Evolutionary conservation across 2,888 invertebrate species (phyloP).

Genomic region (Scaptomyza cyrtandrae): DNA sequence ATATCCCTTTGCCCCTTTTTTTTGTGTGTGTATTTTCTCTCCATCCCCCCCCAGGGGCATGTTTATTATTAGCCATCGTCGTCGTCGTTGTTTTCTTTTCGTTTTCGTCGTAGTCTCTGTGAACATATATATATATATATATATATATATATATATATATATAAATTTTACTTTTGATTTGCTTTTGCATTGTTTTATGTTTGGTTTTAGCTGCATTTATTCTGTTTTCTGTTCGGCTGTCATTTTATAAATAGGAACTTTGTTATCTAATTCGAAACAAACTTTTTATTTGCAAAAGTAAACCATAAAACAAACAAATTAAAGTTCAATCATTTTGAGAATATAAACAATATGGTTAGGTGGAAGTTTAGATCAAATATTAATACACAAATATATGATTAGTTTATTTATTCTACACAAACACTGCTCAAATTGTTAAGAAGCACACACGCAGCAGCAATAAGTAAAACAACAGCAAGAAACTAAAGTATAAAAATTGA

Average conservation of each 20-base stretch:
- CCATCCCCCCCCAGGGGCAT: slow-evolving; percentile 43
- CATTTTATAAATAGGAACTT: slow-evolving; percentile 2
- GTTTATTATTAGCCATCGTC: slow-evolving; percentile 31
- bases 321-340: not conserved
- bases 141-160: not conserved
- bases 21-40: slow-evolving; percentile 44
- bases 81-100: slow-evolving; percentile 17
- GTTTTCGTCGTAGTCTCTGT: slow-evolving; percentile 21
- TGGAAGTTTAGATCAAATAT: not conserved
- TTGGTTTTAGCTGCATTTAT: slow-evolving; percentile 25
- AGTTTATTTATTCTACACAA: too few relatives aligned
- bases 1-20: slow-evolving; percentile 28
- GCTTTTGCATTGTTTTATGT: slow-evolving; percentile 40
- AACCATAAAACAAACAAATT: slow-evolving; percentile 1
- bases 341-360: not conserved
- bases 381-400: not conserved
- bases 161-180: slow-evolving; percentile 34
- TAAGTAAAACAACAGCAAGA: too few relatives aligned
- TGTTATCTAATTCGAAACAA: slow-evolving; percentile 1
- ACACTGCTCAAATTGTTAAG: not conserved
- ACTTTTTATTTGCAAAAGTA: not conserved
- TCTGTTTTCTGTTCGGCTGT: slow-evolving; percentile 12
- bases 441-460: not conserved
- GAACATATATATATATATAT: slow-evolving; percentile 4
- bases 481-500: too few relatives aligned